phyloP scores from a whole-genome alignment of 2,888 invertebrate genomes.

The Halictus quadricinctus region DNA sequence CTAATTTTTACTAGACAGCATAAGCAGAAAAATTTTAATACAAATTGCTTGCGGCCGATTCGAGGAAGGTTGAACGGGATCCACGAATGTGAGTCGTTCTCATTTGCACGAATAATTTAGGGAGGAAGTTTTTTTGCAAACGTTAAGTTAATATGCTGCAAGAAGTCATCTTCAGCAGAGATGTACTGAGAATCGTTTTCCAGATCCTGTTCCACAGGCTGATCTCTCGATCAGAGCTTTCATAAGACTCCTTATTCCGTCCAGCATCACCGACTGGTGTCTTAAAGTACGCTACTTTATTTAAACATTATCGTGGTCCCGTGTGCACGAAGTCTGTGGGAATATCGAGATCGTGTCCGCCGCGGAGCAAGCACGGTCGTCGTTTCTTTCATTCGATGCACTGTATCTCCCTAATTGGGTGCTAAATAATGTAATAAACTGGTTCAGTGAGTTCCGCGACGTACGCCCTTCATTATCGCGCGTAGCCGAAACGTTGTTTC shows the following conservation, averaged over 20 bases:
- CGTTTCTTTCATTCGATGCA: conserved; percentile 10
- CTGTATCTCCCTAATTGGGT: conserved; percentile 13
- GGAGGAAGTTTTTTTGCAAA: neutral
- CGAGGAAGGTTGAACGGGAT: neutral
- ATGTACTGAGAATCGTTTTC: neutral
- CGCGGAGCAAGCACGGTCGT: neutral
- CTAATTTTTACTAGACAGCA: too few species aligned
- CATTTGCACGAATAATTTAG: neutral
- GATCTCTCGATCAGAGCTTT: neutral
- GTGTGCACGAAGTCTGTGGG: neutral
- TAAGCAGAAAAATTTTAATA: neutral
- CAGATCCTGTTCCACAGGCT: neutral
- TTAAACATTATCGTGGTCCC: neutral
- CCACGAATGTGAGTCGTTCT: neutral
- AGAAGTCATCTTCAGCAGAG: neutral
- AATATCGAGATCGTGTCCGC: conserved; percentile 7
- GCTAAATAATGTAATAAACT: conserved; percentile 17
- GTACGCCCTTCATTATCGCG: conserved; percentile 7
- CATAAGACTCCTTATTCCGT: neutral
- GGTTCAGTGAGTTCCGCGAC: neutral
- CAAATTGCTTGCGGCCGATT: neutral
- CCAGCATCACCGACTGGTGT: neutral
- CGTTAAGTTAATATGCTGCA: neutral
- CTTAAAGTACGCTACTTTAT: conserved; percentile 4
- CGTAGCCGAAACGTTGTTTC: neutral